phyloP scores from a whole-genome alignment of 2,888 invertebrate species.

The Eupithecia dodoneata region DNA sequence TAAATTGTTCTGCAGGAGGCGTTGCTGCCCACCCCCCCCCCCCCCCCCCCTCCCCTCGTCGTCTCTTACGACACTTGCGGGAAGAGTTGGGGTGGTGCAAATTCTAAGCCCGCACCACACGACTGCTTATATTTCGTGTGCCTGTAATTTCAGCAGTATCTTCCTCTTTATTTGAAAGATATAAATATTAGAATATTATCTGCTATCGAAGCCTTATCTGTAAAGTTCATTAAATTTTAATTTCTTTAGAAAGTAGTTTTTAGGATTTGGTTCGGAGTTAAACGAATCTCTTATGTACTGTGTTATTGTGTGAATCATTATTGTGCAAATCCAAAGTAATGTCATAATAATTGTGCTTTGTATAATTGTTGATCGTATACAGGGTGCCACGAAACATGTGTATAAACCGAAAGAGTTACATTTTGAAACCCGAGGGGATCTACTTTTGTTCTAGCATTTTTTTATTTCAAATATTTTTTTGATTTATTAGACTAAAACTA shows the following conservation, averaged over 20 bases:
- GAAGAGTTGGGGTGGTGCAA: too few relatives aligned
- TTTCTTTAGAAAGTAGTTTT: neutral
- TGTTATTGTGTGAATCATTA: neutral
- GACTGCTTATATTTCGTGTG: neutral
- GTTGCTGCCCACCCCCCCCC: too few relatives aligned
- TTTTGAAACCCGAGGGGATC: too few relatives aligned
- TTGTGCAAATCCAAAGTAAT: slow-evolving; percentile 69
- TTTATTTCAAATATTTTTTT: too few relatives aligned
- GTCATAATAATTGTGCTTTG: slow-evolving; percentile 68
- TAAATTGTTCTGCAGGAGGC: too few relatives aligned
- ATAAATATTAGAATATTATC: neutral
- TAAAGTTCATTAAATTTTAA: neutral
- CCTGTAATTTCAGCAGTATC: neutral
- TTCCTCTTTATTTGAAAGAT: neutral
- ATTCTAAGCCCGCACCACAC: too few relatives aligned
- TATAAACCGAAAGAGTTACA: too few relatives aligned
- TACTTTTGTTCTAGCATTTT: too few relatives aligned
- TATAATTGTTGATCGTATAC: neutral
- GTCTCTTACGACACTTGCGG: too few relatives aligned
- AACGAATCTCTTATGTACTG: neutral
- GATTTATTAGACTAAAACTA: too few relatives aligned
- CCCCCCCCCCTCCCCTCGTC: too few relatives aligned
- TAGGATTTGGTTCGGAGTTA: neutral
- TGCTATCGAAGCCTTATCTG: neutral
- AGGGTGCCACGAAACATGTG: too few relatives aligned